phyloP scores from a whole-genome alignment of 2,113 vertebrate genomes.

The Ranitomeya imitator region DNA sequence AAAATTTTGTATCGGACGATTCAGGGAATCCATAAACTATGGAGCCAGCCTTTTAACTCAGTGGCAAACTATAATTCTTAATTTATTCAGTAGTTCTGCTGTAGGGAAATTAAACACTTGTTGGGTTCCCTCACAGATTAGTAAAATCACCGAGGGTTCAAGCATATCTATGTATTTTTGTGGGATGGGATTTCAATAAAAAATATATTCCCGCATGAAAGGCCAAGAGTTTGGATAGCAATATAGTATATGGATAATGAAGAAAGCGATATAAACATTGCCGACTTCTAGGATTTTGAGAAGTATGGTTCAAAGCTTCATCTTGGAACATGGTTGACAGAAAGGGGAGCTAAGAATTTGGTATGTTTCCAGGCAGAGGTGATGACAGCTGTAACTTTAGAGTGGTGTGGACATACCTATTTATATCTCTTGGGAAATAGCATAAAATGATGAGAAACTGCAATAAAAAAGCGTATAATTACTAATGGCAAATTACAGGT shows the following conservation, averaged over 20 bases:
- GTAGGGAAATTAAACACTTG: no score
- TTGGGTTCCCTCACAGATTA: no score
- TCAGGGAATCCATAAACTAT: no score
- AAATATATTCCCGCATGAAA: neutral
- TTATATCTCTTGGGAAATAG: conserved; percentile 11
- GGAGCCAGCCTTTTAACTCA: no score
- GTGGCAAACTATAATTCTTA: no score
- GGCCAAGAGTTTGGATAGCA: neutral
- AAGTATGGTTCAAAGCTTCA: neutral
- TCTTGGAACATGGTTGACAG: conserved; percentile 1
- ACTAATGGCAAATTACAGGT: conserved; percentile 48
- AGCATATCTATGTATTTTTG: neutral
- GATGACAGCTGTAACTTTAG: conserved; percentile 1
- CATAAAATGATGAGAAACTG: conserved; percentile 35
- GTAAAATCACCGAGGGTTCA: no score
- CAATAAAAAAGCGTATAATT: conserved; percentile 41
- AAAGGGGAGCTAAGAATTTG: conserved; percentile 14
- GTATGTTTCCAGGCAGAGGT: neutral
- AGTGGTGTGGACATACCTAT: conserved; percentile 5
- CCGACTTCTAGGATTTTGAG: neutral
- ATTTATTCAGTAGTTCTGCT: no score
- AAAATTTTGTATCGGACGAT: no score
- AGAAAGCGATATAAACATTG: neutral
- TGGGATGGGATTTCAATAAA: neutral
- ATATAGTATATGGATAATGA: neutral